Percentiles rank a stretch among this genome's conserved stretches.
phyloP scores from a whole-genome alignment of 2,888 invertebrate genomes.

The Oxyteleia sp. region DNA sequence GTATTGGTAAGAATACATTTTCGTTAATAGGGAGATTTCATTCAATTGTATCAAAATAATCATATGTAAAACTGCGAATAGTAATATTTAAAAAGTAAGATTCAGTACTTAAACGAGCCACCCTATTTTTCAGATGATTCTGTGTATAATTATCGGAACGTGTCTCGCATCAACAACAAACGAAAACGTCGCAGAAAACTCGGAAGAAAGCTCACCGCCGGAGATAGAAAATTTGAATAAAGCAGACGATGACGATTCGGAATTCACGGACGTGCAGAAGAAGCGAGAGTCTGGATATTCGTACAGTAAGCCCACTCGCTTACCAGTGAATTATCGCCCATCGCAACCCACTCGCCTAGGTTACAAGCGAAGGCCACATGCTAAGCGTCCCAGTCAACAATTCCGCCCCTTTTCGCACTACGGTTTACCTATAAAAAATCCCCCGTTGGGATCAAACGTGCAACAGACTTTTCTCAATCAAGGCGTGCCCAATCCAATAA shows the following conservation, averaged over 20 bases:
- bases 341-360: conserved; percentile 66
- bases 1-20: conserved; percentile 76
- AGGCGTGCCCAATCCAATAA: conserved; percentile 79
- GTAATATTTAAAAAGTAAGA: too few relatives aligned
- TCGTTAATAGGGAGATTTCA: background rate
- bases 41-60: too few relatives aligned
- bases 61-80: too few relatives aligned
- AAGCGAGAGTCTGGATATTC: conserved; percentile 83
- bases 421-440: conserved; percentile 79
- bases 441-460: conserved; percentile 55
- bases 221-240: conserved; percentile 39
- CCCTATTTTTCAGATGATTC: conserved; percentile 74
- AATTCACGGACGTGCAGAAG: conserved; percentile 77
- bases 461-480: conserved; percentile 76
- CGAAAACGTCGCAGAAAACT: conserved; percentile 35
- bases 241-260: conserved; percentile 48
- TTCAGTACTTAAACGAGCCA: background rate
- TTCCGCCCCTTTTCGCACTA: conserved; percentile 82
- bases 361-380: conserved; percentile 77
- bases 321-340: conserved; percentile 72
- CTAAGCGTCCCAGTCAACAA: conserved; percentile 77
- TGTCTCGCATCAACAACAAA: conserved; percentile 63
- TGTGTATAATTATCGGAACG: conserved; percentile 72
- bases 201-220: conserved; percentile 24
- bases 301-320: conserved; percentile 77